Base-by-base conservation (phyloP, 2,113 vertebrate species). In the Bufo bufo region DNA sequence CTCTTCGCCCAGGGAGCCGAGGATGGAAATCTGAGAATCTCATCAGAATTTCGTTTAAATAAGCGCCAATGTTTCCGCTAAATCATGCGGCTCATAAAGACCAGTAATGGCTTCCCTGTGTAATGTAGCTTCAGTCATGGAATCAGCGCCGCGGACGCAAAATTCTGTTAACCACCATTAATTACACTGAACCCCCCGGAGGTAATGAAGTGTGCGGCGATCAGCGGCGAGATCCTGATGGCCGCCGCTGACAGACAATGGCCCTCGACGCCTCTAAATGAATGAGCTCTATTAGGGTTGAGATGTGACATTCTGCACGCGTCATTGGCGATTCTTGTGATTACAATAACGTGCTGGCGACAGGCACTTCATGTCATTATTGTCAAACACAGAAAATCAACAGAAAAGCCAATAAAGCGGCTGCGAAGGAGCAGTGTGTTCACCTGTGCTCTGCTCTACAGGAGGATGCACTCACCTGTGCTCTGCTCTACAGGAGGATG, bases 121-220 rank as follows among this genome's bases (percentile, higher is more conserved):
- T n/a, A 72, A 84, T 71, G 47, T 71, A 45, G 13, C 65, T 52
- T 72, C 63, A 14, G 52, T 43, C 78, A 9, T 58, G 43, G 58
- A 6, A 16, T 72, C 82, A 23, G 47, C 16, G 50, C n/a, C 69
- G 59, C 66, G 43, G 16, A 85, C 69, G 43, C 11, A 20, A 33
- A 14, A 85, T 49, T 75, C 52, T 59, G 13, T 45, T 74, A 74
- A 58, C 69, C 54, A 6, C 5, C 66, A 59, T 72, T 56, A 85
- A 74, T 90, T 84, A 72, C 90, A 61, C 54, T 80, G 89, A 91
- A 61, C 74, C 85, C 87, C 90, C 65, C 52, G 52, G 83, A n/a
- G 83, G 23, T 72, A 85, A 85, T 72, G 66, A 72, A 56, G 13
- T 58, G 83, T 72, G 52, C 23, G 14, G 49, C 50, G 33, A 19